These are phyloP conservation scores for Agrochola litura DNA, from an alignment of 2,888 invertebrate species.

Conservation along the genomic window DNA sequence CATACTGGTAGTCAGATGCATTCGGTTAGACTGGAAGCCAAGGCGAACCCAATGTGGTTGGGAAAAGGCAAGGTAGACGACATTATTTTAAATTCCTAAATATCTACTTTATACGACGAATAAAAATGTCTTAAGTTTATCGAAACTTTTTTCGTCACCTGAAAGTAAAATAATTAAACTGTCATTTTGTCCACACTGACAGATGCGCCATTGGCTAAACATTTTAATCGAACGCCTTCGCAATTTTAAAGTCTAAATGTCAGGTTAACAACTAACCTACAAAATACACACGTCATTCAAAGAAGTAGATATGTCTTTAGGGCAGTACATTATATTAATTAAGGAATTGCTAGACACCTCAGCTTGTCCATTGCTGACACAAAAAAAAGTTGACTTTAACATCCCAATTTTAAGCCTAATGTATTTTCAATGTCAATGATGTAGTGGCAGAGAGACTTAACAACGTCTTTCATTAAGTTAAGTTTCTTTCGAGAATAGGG, in stretches of 20 bases:
- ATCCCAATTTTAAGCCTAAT: neutral
- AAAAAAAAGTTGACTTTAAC: neutral
- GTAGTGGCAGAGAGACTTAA: no score
- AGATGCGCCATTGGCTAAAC: slow-evolving; percentile 7
- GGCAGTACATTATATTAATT: neutral
- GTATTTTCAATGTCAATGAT: neutral
- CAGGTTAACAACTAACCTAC: slow-evolving; percentile 25
- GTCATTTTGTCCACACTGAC: slow-evolving; percentile 6
- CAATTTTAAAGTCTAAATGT: slow-evolving; percentile 16
- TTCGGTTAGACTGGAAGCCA: no score
- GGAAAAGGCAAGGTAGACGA: neutral
- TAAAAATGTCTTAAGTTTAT: neutral
- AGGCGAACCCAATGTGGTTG: no score
- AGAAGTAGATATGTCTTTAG: neutral
- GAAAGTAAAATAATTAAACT: slow-evolving; percentile 3
- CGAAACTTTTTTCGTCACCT: neutral
- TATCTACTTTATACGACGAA: neutral
- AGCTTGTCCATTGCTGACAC: neutral
- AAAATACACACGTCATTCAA: slow-evolving; percentile 18
- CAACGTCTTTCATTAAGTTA: no score
- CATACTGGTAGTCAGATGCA: neutral
- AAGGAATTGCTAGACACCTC: no score
- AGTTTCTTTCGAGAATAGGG: no score
- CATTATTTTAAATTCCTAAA: neutral
- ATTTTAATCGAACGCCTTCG: slow-evolving; percentile 15